A percentile compares a stretch with the other conserved stretches of the same genome.
Conservation (phyloP, 2,797 vertebrate genomes). For the Propithecus perrieri region DNA sequence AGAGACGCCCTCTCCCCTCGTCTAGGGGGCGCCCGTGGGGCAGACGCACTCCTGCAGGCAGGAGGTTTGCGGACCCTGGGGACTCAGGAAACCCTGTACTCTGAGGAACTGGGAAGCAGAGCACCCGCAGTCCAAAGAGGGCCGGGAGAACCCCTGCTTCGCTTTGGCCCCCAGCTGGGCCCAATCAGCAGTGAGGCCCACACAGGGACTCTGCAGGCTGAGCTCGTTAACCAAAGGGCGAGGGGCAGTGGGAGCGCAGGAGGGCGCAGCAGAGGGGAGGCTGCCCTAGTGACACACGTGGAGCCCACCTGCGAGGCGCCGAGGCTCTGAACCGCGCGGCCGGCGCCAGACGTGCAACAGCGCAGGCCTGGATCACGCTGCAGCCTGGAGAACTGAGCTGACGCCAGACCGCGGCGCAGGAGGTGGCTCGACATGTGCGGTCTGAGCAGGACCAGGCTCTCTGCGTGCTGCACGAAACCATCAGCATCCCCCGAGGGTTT, state of each 20-base stretch:
- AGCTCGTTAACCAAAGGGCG: not conserved
- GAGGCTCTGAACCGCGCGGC: not conserved
- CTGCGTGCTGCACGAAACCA: not conserved
- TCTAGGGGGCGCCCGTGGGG: not conserved
- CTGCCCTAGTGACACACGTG: too few relatives aligned
- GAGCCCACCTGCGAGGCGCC: not conserved
- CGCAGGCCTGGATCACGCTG: rapidly evolving
- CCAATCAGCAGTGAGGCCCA: not conserved
- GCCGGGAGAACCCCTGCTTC: not conserved
- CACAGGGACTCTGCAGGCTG: not conserved
- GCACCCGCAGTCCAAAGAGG: not conserved
- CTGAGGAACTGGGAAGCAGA: not conserved
- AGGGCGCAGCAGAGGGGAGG: not conserved
- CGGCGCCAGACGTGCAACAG: too few relatives aligned
- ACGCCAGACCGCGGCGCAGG: too few relatives aligned
- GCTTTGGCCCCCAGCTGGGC: not conserved
- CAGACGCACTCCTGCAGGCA: too few relatives aligned
- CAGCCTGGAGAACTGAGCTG: not conserved
- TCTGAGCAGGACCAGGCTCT: not conserved
- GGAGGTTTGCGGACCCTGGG: rapidly evolving
- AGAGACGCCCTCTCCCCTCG: too few relatives aligned
- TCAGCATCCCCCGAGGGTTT: not conserved
- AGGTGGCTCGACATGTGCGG: rapidly evolving
- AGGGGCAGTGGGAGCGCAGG: not conserved
- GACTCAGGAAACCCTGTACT: too few relatives aligned